Conservation (phyloP, 1,140 invertebrate species). For the Cotesia vestalis region DNA sequence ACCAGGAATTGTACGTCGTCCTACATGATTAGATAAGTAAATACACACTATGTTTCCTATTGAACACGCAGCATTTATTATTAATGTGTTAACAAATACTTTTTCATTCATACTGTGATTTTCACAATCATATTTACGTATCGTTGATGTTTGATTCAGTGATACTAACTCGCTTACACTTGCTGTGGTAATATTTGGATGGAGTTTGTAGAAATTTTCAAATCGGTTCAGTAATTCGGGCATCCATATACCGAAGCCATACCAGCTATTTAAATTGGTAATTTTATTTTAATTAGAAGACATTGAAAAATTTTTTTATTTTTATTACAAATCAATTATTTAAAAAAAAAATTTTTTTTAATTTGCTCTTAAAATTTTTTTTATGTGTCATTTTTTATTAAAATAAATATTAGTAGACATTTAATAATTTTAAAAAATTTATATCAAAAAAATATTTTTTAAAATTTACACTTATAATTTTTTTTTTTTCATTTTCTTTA, state of each 20-base stretch:
- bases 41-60: conserved; percentile 62
- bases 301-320: too few species aligned
- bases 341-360: too few species aligned
- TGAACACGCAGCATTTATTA: conserved; percentile 63
- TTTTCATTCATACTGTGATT: conserved; percentile 49
- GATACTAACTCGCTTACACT: conserved; percentile 65
- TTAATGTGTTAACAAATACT: conserved; percentile 65
- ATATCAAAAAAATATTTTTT: too few species aligned
- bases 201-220: conserved; percentile 59
- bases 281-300: neutral
- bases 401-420: too few species aligned
- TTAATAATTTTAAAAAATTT: too few species aligned
- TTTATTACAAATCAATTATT: too few species aligned
- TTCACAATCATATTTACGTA: conserved; percentile 16
- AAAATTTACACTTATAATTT: too few species aligned
- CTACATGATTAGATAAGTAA: conserved; percentile 53
- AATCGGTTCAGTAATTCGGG: conserved; percentile 74
- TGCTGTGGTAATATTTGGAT: conserved; percentile 61
- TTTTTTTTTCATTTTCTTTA: too few species aligned
- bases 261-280: conserved; percentile 66
- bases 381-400: too few species aligned
- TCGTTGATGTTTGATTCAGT: conserved; percentile 15
- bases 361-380: too few species aligned
- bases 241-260: conserved; percentile 76
- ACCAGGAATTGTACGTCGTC: conserved; percentile 52